Percentiles rank a stretch among this genome's conserved stretches.
phyloP scores from a whole-genome alignment of 2,888 invertebrate genomes.

The Pachymerium ferrugineum region DNA sequence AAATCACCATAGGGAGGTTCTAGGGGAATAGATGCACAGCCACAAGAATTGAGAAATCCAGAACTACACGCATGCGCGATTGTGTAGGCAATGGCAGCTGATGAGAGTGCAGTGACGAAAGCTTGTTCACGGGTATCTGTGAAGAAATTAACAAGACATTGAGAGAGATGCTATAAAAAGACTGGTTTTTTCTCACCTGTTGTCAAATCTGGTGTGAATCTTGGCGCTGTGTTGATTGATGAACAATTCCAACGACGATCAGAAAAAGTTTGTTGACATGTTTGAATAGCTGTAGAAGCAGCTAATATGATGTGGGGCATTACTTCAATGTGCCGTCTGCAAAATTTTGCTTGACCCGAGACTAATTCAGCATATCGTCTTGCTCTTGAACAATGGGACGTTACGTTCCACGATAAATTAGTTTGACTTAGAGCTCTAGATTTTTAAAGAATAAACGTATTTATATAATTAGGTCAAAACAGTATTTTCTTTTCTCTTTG shows the following conservation, averaged over 20 bases:
- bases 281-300: conserved; percentile 59
- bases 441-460: background rate
- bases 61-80: conserved; percentile 71
- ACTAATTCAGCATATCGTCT: conserved; percentile 40
- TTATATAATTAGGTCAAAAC: background rate
- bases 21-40: conserved; percentile 67
- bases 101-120: conserved; percentile 74
- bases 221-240: conserved; percentile 64
- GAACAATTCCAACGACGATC: conserved; percentile 80
- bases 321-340: conserved; percentile 43
- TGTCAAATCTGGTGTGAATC: conserved; percentile 67
- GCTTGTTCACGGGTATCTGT: conserved; percentile 79
- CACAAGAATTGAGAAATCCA: conserved; percentile 67
- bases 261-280: conserved; percentile 64
- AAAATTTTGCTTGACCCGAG: conserved; percentile 42
- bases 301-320: conserved; percentile 74
- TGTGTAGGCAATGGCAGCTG: conserved; percentile 70
- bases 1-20: conserved; percentile 64
- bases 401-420: conserved; percentile 43
- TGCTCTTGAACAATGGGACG: conserved; percentile 43
- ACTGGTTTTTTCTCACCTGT: conserved; percentile 55
- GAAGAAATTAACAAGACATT: background rate
- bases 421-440: conserved; percentile 43
- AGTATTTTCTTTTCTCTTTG: background rate
- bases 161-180: background rate